Evolutionary conservation across 2,888 invertebrate species (phyloP), one percentile per base, ranked within the genome.

Genomic region (Latrodectus elegans): DNA sequence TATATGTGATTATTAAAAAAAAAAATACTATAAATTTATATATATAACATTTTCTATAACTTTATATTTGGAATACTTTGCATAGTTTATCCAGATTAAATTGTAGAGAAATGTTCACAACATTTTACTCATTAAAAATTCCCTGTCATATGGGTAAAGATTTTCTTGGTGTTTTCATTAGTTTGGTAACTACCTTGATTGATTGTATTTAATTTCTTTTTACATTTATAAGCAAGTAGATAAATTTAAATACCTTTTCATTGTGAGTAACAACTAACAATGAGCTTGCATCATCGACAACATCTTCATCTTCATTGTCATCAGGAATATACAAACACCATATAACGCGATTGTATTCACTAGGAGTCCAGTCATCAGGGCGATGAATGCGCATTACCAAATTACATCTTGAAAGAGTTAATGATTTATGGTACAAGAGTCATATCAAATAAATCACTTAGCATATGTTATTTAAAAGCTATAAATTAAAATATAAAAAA

Each of bases 281-380:
- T 91, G 95, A 95, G 49, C 95, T 95, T 26, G 95, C 95, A 91
- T 95, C 95, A 92, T 88, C 93, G 92, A 92, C 85, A 9, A 90
- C 90, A 4, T 89, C 90, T 64, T 91, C 91, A 15, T 90, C 90
- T 52, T 92, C 91, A 38, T 88, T 89, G 51, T 92, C 92, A 89
- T 94, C 95, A 0, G 97, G 96, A 88, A 97, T 95, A 93, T 95
- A 98, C 0, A 97, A 97, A 92, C 98, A 98, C 98, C 98, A 98
- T 91, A 97, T 96, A 70, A 98, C 95, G 90, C 96, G 93, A 90
- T 95, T 95, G 91, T 93, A 93, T 88, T 93, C 94, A 55, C 94
- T 93, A 0, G 92, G 90, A 14, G 91, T 89, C 0, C 89, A 80
- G 17, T 90, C 90, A 9, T 95, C 93, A 91, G 95, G 95, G 15